phyloP scores from a whole-genome alignment of 64 coral and sea anemone species.

The Montipora sp. region DNA sequence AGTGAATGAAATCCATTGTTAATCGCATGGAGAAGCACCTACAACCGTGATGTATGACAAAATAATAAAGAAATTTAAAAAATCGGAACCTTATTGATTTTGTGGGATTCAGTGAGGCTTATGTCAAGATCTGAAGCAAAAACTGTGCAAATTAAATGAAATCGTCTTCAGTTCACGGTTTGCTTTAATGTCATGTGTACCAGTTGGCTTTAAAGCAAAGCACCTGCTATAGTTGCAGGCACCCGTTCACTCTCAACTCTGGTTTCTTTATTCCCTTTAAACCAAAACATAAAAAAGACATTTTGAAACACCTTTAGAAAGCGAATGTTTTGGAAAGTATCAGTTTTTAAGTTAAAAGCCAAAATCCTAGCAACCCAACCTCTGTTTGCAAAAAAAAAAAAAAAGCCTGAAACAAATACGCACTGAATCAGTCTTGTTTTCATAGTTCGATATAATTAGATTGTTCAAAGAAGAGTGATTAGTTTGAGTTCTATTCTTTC shows the following conservation, averaged over 20 bases:
- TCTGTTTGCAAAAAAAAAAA: neutral
- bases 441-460: neutral
- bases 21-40: neutral
- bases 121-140: neutral
- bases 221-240: slow-evolving; percentile 21
- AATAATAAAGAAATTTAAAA: slow-evolving; percentile 11
- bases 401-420: neutral
- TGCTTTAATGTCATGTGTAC: neutral
- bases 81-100: slow-evolving; percentile 17
- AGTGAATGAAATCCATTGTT: neutral
- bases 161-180: slow-evolving; percentile 10
- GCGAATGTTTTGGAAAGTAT: neutral
- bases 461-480: neutral
- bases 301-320: slow-evolving; percentile 13
- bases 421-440: neutral
- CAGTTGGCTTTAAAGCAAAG: slow-evolving; percentile 25
- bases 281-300: slow-evolving; percentile 32
- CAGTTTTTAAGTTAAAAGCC: neutral
- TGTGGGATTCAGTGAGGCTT: slow-evolving; percentile 6
- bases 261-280: slow-evolving; percentile 9
- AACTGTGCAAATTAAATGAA: neutral
- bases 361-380: neutral
- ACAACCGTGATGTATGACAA: slow-evolving; percentile 1
- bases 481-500: neutral
- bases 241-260: slow-evolving; percentile 20